Conservation (phyloP, 1,140 invertebrate genomes). For the Popillia japonica region DNA sequence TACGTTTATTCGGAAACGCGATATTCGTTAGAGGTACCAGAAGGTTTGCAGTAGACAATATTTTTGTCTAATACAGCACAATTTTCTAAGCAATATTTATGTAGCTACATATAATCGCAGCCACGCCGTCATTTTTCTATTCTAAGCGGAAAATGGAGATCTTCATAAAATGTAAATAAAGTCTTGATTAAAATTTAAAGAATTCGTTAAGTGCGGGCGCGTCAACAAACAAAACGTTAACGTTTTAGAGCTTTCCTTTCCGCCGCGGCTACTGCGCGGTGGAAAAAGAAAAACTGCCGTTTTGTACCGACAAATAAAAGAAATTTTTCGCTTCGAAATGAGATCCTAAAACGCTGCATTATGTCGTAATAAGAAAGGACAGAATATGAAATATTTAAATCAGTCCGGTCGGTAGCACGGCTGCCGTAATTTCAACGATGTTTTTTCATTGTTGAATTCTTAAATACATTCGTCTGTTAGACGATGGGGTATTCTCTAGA, state of each 20-base stretch:
- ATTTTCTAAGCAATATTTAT: too few relatives aligned
- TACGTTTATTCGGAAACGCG: too few relatives aligned
- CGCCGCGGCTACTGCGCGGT: background rate
- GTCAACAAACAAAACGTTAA: constrained; percentile 18
- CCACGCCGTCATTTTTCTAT: background rate
- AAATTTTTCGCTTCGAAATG: constrained; percentile 2
- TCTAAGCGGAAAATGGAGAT: background rate
- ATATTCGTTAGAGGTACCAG: too few relatives aligned
- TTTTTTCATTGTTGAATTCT: constrained; percentile 4
- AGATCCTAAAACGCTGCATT: constrained; percentile 8
- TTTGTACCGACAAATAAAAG: constrained; percentile 18
- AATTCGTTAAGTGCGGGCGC: constrained; percentile 8
- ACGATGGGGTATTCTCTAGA: background rate
- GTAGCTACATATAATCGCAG: background rate
- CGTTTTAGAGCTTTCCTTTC: background rate
- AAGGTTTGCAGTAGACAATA: too few relatives aligned
- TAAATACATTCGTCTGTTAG: background rate
- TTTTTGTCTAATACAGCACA: too few relatives aligned
- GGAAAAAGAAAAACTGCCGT: background rate
- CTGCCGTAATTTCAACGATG: background rate
- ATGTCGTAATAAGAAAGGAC: constrained; percentile 10
- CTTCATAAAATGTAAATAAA: constrained; percentile 19
- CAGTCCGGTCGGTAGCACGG: background rate
- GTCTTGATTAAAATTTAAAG: constrained; percentile 12
- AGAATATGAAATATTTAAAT: constrained; percentile 20